A percentile compares a stretch with the other conserved stretches of the same genome.
Conservation (phyloP, 2,888 invertebrate species). For the Mythimna pallens region DNA sequence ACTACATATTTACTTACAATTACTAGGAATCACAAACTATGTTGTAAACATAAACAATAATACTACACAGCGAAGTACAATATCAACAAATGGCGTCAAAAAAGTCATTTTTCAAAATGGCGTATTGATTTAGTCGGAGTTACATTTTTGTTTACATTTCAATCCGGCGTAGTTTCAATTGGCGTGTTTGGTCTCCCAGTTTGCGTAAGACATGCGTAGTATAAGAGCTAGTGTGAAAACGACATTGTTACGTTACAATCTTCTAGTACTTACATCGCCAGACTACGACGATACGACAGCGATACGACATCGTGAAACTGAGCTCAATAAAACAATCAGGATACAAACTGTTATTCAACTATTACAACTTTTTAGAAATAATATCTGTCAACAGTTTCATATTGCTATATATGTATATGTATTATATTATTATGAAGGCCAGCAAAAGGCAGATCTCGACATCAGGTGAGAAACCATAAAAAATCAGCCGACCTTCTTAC, state of each 20-base stretch:
- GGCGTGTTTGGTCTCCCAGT: conserved; percentile 27
- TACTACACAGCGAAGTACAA: neutral
- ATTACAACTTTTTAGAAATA: no score
- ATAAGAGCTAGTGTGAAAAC: conserved; percentile 51
- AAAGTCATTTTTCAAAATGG: conserved; percentile 3
- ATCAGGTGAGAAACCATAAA: no score
- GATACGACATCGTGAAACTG: neutral
- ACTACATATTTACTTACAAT: conserved; percentile 19
- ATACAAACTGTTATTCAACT: no score
- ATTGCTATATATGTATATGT: no score
- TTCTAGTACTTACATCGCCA: conserved; percentile 3
- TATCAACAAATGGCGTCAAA: neutral
- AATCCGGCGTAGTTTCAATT: conserved; percentile 13
- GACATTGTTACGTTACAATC: conserved; percentile 29
- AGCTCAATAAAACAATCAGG: no score
- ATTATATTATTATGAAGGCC: no score
- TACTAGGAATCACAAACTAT: conserved; percentile 21
- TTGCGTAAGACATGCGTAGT: conserved; percentile 53
- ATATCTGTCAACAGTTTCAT: no score
- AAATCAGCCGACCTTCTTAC: no score
- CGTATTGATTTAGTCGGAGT: conserved; percentile 21
- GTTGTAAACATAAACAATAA: conserved; percentile 5
- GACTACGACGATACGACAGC: conserved; percentile 6
- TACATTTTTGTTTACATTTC: neutral
- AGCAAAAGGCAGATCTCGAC: no score